Percentiles rank a stretch among this genome's conserved stretches.
Evolutionary conservation across 2,888 invertebrate genomes (phyloP).

Genomic region (Sarcophaga variegata): DNA sequence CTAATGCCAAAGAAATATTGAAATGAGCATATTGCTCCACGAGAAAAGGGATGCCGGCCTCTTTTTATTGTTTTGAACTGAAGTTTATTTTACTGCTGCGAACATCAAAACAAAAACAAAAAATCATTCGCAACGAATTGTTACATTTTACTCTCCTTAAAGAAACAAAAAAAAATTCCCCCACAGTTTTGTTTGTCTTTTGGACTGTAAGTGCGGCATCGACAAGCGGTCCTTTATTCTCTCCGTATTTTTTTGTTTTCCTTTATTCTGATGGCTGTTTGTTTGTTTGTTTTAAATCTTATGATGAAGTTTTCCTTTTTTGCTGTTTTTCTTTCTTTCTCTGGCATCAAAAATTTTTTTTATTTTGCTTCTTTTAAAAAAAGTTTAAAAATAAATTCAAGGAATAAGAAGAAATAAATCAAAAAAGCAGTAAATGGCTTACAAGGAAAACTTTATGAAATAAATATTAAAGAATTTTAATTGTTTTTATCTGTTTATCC

Average conservation of each 20-base stretch:
- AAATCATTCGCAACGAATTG: conserved; percentile 58
- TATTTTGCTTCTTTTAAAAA: neutral
- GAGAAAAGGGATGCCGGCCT: conserved; percentile 15
- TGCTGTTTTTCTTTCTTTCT: too few relatives aligned
- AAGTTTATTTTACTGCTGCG: conserved; percentile 35
- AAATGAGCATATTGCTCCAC: conserved; percentile 17
- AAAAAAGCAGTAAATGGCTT: conserved; percentile 11
- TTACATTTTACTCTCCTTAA: neutral
- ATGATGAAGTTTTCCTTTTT: neutral
- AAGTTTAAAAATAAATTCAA: neutral
- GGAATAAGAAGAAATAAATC: neutral
- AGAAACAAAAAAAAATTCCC: neutral
- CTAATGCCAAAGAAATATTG: neutral
- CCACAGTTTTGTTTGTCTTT: neutral
- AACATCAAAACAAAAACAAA: conserved; percentile 9
- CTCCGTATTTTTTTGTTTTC: conserved; percentile 16
- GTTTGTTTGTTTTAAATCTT: conserved; percentile 31
- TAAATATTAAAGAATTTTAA: conserved; percentile 30
- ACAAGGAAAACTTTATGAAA: conserved; percentile 21
- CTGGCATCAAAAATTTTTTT: neutral
- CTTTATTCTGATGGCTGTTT: neutral
- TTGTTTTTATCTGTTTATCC: conserved; percentile 11
- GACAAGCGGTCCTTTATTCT: conserved; percentile 46
- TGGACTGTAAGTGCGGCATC: neutral
- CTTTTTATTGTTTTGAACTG: neutral